Conservation (phyloP, 2,888 invertebrate species). For the Brenthis daphne region DNA sequence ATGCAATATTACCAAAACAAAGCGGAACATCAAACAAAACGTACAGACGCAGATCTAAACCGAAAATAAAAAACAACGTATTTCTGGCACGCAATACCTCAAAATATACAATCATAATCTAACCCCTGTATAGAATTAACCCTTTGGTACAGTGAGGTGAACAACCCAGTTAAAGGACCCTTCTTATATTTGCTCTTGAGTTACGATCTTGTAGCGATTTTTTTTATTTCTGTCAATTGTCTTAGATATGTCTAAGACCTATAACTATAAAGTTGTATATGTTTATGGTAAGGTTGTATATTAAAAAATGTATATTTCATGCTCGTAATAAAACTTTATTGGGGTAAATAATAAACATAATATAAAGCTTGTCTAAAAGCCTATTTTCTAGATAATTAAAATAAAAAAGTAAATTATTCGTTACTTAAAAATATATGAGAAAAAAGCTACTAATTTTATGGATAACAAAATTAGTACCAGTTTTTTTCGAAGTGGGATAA, state of each 20-base stretch:
- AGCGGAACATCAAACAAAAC: conserved; percentile 42
- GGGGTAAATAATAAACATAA: no score
- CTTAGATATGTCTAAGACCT: neutral
- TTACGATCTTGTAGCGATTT: conserved; percentile 48
- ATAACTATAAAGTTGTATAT: neutral
- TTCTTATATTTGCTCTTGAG: conserved; percentile 47
- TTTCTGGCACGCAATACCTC: conserved; percentile 64
- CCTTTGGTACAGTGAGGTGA: conserved; percentile 72
- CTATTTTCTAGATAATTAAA: no score
- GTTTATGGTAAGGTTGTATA: no score
- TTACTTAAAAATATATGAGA: no score
- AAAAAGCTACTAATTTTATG: no score
- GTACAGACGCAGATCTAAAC: conserved; percentile 54
- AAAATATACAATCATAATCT: conserved; percentile 62
- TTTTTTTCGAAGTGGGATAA: neutral
- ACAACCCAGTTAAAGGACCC: conserved; percentile 76
- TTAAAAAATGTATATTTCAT: no score
- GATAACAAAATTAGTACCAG: no score
- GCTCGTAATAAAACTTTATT: no score
- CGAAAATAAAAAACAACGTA: conserved; percentile 61
- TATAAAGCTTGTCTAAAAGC: no score
- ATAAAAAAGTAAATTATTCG: no score
- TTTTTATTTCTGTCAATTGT: neutral
- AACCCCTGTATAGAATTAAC: conserved; percentile 76
- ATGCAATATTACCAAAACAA: conserved; percentile 45